Evolutionary conservation across 2,113 vertebrate genomes (phyloP).

Genomic region (Microcebus ravelobensis): DNA sequence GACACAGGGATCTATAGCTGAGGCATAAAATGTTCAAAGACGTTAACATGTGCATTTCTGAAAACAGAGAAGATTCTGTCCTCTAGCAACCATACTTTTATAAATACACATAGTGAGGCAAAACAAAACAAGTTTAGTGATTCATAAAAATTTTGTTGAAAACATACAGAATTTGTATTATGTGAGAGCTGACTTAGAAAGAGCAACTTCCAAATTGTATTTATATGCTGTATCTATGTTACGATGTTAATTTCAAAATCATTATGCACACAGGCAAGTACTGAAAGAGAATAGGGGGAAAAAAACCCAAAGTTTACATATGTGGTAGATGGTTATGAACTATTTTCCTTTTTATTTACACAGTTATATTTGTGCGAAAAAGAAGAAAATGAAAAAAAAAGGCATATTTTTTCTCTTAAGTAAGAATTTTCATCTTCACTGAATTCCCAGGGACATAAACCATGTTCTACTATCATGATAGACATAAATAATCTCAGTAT

Average conservation of each 20-base stretch:
- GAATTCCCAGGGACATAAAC: not conserved
- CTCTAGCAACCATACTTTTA: not conserved
- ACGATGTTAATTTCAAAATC: conserved; percentile 22
- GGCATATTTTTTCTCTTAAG: not conserved
- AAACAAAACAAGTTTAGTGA: conserved; percentile 4
- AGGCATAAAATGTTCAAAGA: not conserved
- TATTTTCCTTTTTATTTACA: not conserved
- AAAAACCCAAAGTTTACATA: not conserved
- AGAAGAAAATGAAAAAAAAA: not conserved
- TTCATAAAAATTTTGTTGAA: not conserved
- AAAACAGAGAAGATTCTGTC: not conserved
- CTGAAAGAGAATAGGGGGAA: not conserved
- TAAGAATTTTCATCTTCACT: not conserved
- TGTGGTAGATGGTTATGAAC: not conserved
- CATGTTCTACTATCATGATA: not conserved
- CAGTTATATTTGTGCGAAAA: not conserved
- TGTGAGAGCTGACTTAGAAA: not conserved
- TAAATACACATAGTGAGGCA: not conserved
- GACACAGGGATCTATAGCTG: not conserved
- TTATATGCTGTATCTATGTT: not conserved
- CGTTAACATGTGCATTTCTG: not conserved
- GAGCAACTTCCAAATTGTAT: not conserved
- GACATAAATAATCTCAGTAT: not conserved
- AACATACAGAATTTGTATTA: not conserved
- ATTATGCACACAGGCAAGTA: not conserved